A percentile compares a stretch with the other conserved stretches of the same genome.
phyloP scores from a whole-genome alignment of 2,888 invertebrate species.

The Cinara cedri region DNA sequence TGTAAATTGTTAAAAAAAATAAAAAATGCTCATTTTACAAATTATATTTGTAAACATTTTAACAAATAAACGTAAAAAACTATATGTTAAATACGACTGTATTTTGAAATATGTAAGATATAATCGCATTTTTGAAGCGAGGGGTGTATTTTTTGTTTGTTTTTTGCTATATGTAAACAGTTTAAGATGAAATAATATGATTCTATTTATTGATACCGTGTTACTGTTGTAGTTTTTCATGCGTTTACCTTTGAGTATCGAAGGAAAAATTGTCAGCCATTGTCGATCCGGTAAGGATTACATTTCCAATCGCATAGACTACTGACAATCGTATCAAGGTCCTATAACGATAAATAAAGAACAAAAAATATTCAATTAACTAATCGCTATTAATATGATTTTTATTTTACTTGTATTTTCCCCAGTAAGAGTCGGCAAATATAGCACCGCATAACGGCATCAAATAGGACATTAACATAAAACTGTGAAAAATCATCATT shows the following conservation, averaged over 20 bases:
- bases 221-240: too few relatives aligned
- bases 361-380: not conserved
- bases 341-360: conserved; percentile 63
- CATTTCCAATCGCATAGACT: conserved; percentile 66
- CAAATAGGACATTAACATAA: conserved; percentile 87
- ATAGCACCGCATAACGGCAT: conserved; percentile 90
- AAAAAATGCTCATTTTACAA: too few relatives aligned
- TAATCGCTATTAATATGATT: not conserved
- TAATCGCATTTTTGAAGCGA: too few relatives aligned
- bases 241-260: conserved; percentile 17
- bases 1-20: too few relatives aligned
- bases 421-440: conserved; percentile 89
- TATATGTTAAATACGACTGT: too few relatives aligned
- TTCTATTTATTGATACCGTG: too few relatives aligned
- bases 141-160: too few relatives aligned
- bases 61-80: too few relatives aligned
- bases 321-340: conserved; percentile 89
- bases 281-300: conserved; percentile 60
- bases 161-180: too few relatives aligned
- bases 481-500: conserved; percentile 87
- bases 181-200: too few relatives aligned
- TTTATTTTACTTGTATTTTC: conserved; percentile 74
- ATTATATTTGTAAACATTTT: too few relatives aligned
- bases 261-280: conserved; percentile 48
- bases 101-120: too few relatives aligned